Base-by-base conservation (phyloP, 2,888 invertebrate genomes). In the Allolobophora icterica region DNA sequence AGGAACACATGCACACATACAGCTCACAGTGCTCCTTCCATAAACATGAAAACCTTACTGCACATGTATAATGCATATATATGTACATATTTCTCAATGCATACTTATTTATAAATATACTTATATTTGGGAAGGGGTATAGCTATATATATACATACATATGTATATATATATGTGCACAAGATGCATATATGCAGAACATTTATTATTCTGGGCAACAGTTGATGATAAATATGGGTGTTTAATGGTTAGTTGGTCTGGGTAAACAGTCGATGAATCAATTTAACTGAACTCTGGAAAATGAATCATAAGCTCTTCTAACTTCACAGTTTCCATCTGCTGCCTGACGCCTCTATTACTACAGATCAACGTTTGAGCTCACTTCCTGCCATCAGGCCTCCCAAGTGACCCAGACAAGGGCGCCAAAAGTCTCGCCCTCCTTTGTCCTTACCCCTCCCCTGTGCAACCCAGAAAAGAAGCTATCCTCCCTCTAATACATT, bases 161-260 rank as follows among this genome's bases (percentile, higher is more conserved):
- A n/a, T 71, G n/a, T 17, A 71, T 71, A n/a, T n/a, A 71, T n/a
- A 71, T 71, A 71, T 71, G 11, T 71, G 30, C 30, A n/a, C 6
- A 71, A 71, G 71, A n/a, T 71, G n/a, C 13, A n/a, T n/a, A 30
- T 71, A 71, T n/a, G 8, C 71, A 71, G 71, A 71, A n/a, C n/a
- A 71, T 71, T 71, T 71, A 71, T 71, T 71, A 71, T 71, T 71
- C 71, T 71, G 71, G 71, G 71, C 71, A 71, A 71, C 71, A 71
- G 71, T 71, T 71, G 71, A n/a, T 71, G 71, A 71, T 71, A n/a
- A 71, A 30, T 71, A 71, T 71, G 11, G n/a, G 30, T 71, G 71
- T 71, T 71, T 71, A 71, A 71, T 71, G 71, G 71, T n/a, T 30
- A 71, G 71, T 71, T 71, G 4, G 71, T 71, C 71, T 71, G 71